Percentiles rank a stretch among this genome's conserved stretches.
Conservation (phyloP, 2,888 invertebrate species). For the Leucania comma region DNA sequence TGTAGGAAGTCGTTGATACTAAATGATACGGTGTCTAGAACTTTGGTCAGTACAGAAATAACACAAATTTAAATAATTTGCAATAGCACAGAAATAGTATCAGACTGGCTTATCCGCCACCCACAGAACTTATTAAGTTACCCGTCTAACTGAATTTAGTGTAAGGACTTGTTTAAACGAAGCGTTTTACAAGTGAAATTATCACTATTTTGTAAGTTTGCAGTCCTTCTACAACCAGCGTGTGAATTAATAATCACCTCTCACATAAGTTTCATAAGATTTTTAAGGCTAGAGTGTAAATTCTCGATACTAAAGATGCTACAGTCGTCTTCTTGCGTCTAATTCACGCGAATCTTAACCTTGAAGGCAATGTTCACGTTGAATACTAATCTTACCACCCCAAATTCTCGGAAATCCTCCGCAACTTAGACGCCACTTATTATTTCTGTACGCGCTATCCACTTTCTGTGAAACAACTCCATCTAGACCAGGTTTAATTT, state of each 20-base stretch:
- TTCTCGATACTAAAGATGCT: conserved; percentile 21
- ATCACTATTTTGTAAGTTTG: conserved; percentile 14
- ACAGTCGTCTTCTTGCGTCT: conserved; percentile 28
- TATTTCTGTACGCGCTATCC: conserved; percentile 7
- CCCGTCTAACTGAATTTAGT: conserved; percentile 41
- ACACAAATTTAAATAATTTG: conserved; percentile 55
- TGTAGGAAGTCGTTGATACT: conserved; percentile 36
- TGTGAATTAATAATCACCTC: conserved; percentile 22
- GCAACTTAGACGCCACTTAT: conserved; percentile 1
- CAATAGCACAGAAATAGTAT: conserved; percentile 46
- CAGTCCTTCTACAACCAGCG: conserved; percentile 11
- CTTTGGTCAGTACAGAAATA: conserved; percentile 48
- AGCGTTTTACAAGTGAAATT: conserved; percentile 26
- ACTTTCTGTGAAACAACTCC: conserved; percentile 9
- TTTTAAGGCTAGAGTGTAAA: conserved; percentile 9
- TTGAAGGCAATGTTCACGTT: conserved; percentile 21
- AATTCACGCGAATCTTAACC: conserved; percentile 32
- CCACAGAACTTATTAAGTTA: conserved; percentile 52
- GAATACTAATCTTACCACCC: conserved; percentile 41
- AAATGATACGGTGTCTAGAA: conserved; percentile 33
- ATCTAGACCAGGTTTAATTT: conserved; percentile 8
- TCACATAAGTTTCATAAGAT: conserved; percentile 25
- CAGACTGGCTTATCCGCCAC: conserved; percentile 40
- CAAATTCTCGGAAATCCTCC: conserved; percentile 44
- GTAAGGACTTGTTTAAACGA: conserved; percentile 25